A percentile compares a stretch with the other conserved stretches of the same genome.
phyloP scores from a whole-genome alignment of 2,888 invertebrate species.

The Drosophila dives region DNA sequence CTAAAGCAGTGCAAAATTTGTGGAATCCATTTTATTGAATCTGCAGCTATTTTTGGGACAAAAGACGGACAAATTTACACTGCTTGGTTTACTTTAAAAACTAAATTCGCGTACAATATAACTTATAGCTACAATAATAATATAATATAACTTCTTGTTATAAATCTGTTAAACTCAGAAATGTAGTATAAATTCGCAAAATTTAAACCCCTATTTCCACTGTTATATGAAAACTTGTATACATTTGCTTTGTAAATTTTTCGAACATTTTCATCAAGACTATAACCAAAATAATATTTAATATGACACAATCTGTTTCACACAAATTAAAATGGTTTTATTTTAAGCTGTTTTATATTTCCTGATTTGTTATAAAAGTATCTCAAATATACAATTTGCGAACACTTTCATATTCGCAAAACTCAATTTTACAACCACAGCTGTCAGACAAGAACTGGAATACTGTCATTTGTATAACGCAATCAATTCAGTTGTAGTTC shows the following conservation, averaged over 20 bases:
- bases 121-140: not conserved
- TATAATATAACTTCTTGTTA: not conserved
- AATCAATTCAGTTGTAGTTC: not conserved
- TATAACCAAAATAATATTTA: not conserved
- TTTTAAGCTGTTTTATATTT: not conserved
- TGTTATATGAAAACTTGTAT: slow-evolving; percentile 1
- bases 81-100: not conserved
- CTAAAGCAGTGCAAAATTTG: slow-evolving; percentile 2
- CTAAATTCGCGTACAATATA: not conserved
- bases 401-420: not conserved
- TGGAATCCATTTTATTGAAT: not conserved
- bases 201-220: not conserved
- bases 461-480: not conserved
- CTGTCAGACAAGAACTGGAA: not conserved
- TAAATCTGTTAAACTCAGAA: not conserved
- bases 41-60: slow-evolving; percentile 49
- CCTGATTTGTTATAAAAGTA: not conserved
- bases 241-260: not conserved
- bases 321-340: not conserved
- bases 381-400: not conserved
- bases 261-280: not conserved
- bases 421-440: not conserved
- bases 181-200: not conserved
- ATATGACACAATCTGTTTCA: not conserved
- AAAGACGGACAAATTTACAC: not conserved